A percentile compares a stretch with the other conserved stretches of the same genome.
Conservation (phyloP, 2,888 invertebrate genomes). For the Tinea pellionella region DNA sequence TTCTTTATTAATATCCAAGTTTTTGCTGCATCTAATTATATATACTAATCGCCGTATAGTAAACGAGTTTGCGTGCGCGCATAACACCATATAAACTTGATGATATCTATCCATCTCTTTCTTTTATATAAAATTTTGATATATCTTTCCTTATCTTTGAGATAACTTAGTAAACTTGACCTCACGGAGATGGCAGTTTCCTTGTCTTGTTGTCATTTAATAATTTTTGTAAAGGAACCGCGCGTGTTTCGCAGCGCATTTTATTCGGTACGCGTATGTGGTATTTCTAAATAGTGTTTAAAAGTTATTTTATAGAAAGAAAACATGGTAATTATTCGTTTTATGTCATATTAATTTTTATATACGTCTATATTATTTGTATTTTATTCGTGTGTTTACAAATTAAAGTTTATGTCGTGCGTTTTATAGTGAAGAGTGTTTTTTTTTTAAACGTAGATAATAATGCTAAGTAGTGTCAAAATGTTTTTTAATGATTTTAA, state of each 20-base stretch:
- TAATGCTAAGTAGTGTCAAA: too few relatives aligned
- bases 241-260: background rate
- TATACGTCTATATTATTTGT: too few relatives aligned
- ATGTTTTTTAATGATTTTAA: too few relatives aligned
- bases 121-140: background rate
- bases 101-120: constrained; percentile 8
- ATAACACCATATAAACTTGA: background rate
- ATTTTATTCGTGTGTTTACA: too few relatives aligned
- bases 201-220: background rate
- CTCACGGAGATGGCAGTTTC: constrained; percentile 8
- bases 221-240: background rate
- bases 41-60: background rate
- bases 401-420: too few relatives aligned
- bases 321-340: too few relatives aligned
- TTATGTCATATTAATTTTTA: too few relatives aligned
- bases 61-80: constrained; percentile 7
- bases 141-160: background rate
- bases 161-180: constrained; percentile 15
- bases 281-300: background rate
- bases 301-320: background rate
- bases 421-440: too few relatives aligned
- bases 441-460: too few relatives aligned
- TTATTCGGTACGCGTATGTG: background rate
- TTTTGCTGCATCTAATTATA: constrained; percentile 6
- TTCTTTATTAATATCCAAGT: background rate